Evolutionary conservation across 2,113 vertebrate species (phyloP).

Genomic region (Tyrannus savana): DNA sequence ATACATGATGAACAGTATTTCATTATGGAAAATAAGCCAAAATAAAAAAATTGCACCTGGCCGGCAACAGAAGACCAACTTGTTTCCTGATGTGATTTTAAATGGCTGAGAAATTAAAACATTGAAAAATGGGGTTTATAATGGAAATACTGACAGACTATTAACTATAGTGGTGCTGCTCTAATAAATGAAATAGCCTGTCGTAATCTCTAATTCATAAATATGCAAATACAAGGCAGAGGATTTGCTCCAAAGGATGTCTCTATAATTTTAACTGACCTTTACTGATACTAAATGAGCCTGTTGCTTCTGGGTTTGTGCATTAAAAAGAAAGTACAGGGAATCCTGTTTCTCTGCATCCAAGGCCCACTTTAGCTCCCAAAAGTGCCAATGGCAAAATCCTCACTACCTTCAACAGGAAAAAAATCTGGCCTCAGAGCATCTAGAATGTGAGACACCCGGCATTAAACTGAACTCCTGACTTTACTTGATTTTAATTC

Average conservation of each 20-base stretch:
- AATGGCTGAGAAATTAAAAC: conserved; percentile 80
- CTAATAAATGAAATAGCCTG: conserved; percentile 84
- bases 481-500: conserved; percentile 69
- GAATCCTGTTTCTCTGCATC: conserved; percentile 46
- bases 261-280: conserved; percentile 85
- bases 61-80: conserved; percentile 61
- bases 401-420: background rate
- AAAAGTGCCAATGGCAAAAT: background rate
- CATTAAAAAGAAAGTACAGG: conserved; percentile 65
- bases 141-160: conserved; percentile 85
- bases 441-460: conserved; percentile 61
- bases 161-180: conserved; percentile 78
- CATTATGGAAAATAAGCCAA: conserved; percentile 38
- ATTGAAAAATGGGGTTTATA: conserved; percentile 81
- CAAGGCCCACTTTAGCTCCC: background rate
- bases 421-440: conserved; percentile 38
- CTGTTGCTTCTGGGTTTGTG: conserved; percentile 79
- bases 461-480: conserved; percentile 64
- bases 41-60: conserved; percentile 44
- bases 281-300: conserved; percentile 80
- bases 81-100: conserved; percentile 78
- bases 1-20: conserved; percentile 36
- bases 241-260: conserved; percentile 84
- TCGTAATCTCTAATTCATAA: conserved; percentile 84
- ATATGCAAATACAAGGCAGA: conserved; percentile 83